Percentiles rank a stretch among this genome's conserved stretches.
Evolutionary conservation across 1,140 invertebrate species (phyloP).

Genomic region (Pentalonia nigronervosa): DNA sequence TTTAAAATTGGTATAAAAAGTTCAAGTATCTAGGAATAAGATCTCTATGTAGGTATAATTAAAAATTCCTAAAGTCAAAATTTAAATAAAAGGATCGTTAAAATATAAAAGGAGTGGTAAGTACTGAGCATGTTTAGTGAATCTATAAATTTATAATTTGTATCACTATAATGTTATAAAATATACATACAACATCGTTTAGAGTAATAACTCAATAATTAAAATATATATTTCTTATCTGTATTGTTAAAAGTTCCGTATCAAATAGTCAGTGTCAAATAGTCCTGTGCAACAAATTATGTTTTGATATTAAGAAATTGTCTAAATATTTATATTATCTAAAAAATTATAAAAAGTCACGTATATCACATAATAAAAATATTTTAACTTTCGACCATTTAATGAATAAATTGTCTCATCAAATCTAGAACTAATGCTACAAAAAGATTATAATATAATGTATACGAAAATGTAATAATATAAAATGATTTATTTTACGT

Average conservation of each 20-base stretch:
- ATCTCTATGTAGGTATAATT: background rate
- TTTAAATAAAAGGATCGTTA: background rate
- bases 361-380: background rate
- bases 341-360: conserved; percentile 1
- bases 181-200: too few species aligned
- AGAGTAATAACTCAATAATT: too few species aligned
- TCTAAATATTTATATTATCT: background rate
- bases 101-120: background rate
- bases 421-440: background rate
- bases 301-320: background rate
- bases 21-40: background rate
- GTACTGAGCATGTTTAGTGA: too few species aligned
- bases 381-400: background rate
- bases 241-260: too few species aligned
- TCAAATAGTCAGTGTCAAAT: too few species aligned
- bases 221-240: too few species aligned
- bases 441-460: background rate
- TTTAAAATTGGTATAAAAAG: background rate
- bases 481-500: conserved; percentile 11
- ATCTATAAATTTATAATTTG: too few species aligned
- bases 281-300: background rate
- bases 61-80: background rate
- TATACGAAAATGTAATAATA: background rate
- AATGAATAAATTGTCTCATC: background rate
- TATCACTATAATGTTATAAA: too few species aligned